Base-by-base conservation (phyloP, 2,113 vertebrate genomes). In the Dolichallabes microphthalmus region DNA sequence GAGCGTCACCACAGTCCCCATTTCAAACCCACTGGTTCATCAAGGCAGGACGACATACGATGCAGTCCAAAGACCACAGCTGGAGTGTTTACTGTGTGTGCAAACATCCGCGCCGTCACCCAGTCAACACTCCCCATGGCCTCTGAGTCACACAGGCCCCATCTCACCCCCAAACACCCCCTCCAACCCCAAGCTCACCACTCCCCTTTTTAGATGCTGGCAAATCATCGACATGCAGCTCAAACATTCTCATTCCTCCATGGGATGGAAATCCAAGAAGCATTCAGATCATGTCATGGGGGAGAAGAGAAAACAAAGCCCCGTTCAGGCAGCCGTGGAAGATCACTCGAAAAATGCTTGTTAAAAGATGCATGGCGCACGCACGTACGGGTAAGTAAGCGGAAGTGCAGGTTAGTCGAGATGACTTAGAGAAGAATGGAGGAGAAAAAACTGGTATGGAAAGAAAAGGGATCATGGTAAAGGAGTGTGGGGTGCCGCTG, bases 151-250 rank as follows among this genome's bases (percentile, higher is more conserved):
- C 85, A 85, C 73, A 87, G 80, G 86, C 73, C 89, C 89, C 39
- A 25, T 58, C 32, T 64, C 35, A 69, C 84, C 39, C 19, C 8
- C 80, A 45, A n/a, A 20, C 0, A 82, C 63, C 87, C 69, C 19
- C 8, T 76, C 61, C 30, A 27, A 2, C 85, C 63, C 88, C 74
- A 19, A 22, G 69, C 58, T n/a, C 19, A 15, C 85, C 50, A 22
- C 85, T 52, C 87, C 78, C 17, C 39, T 64, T 82, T 78, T 85
- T 78, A 63, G 52, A 85, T 80, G 84, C 71, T 79, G 50, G 83
- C 86, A 64, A 87, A 82, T 66, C 71, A 89, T 75, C 60, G 52
- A 86, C 92, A 92, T 93, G 92, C 92, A 92, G 83, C 89, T 87
- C 84, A 87, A 87, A 88, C 87, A 77, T 74, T 86, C 68, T 88